Percentiles rank a stretch among this genome's conserved stretches.
phyloP scores from a whole-genome alignment of 2,113 vertebrate species.

The Sapajus apella region DNA sequence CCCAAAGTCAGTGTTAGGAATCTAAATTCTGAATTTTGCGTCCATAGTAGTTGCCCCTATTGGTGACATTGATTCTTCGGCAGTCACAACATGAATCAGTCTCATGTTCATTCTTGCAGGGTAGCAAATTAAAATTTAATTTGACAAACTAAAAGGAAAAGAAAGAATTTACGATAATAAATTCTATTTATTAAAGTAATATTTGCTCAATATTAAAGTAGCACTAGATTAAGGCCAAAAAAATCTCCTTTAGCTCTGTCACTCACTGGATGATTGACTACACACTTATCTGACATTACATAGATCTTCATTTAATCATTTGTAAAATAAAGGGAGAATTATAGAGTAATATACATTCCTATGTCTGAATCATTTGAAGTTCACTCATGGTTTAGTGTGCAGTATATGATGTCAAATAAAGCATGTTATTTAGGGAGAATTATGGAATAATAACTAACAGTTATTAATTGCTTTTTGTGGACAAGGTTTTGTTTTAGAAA shows the following conservation, averaged over 20 bases:
- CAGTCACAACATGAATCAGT: neutral
- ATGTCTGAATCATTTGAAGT: too few relatives aligned
- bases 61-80: neutral
- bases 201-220: neutral
- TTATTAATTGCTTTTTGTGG: neutral
- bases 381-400: too few relatives aligned
- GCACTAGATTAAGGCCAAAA: neutral
- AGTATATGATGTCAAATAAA: too few relatives aligned
- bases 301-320: neutral
- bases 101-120: neutral
- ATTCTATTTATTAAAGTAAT: too few relatives aligned
- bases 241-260: neutral
- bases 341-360: too few relatives aligned
- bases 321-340: neutral
- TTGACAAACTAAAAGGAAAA: neutral
- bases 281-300: neutral
- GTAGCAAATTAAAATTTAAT: constrained; percentile 14
- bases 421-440: too few relatives aligned
- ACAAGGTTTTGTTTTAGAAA: neutral
- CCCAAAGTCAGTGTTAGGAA: neutral
- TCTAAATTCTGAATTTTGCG: neutral
- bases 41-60: neutral
- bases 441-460: neutral
- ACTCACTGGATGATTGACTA: neutral
- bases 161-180: neutral